phyloP scores from a whole-genome alignment of 2,888 invertebrate genomes.

The Opisthograptis luteolata region DNA sequence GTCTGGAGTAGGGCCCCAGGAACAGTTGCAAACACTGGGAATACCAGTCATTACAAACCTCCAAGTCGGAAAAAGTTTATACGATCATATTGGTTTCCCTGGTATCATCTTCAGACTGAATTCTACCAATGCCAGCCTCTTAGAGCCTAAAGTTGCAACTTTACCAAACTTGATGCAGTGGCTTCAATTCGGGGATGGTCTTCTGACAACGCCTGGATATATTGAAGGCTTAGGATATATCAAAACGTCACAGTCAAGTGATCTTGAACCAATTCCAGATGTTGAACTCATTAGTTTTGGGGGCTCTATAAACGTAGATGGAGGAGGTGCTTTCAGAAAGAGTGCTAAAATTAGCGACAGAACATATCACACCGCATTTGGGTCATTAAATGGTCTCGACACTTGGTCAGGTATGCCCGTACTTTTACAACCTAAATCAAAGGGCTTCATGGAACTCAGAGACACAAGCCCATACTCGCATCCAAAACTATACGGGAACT shows the following conservation, averaged over 20 bases:
- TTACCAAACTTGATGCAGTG: slow-evolving; percentile 71
- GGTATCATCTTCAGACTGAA: slow-evolving; percentile 78
- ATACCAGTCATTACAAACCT: slow-evolving; percentile 86
- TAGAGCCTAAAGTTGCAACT: slow-evolving; percentile 72
- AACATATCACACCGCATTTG: slow-evolving; percentile 83
- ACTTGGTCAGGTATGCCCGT: slow-evolving; percentile 88
- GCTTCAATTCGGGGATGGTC: slow-evolving; percentile 80
- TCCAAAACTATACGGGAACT: slow-evolving; percentile 92
- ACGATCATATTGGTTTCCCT: slow-evolving; percentile 85
- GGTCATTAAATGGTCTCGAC: slow-evolving; percentile 81
- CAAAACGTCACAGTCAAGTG: slow-evolving; percentile 82
- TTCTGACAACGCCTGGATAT: slow-evolving; percentile 85
- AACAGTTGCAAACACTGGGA: slow-evolving; percentile 82
- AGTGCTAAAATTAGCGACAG: slow-evolving; percentile 84
- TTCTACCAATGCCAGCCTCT: slow-evolving; percentile 69
- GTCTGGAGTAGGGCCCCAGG: slow-evolving; percentile 87
- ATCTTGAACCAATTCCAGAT: slow-evolving; percentile 85
- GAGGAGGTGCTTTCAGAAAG: slow-evolving; percentile 77
- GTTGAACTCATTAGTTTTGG: slow-evolving; percentile 87
- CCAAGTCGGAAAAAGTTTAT: slow-evolving; percentile 87
- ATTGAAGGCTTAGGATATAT: slow-evolving; percentile 87
- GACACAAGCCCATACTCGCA: slow-evolving; percentile 90
- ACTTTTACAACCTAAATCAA: slow-evolving; percentile 89
- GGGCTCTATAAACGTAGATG: slow-evolving; percentile 86
- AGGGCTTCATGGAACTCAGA: slow-evolving; percentile 87